A percentile compares a stretch with the other conserved stretches of the same genome.
Evolutionary conservation across 1,140 invertebrate species (phyloP).

Genomic region (Trinorchestia longiramus): DNA sequence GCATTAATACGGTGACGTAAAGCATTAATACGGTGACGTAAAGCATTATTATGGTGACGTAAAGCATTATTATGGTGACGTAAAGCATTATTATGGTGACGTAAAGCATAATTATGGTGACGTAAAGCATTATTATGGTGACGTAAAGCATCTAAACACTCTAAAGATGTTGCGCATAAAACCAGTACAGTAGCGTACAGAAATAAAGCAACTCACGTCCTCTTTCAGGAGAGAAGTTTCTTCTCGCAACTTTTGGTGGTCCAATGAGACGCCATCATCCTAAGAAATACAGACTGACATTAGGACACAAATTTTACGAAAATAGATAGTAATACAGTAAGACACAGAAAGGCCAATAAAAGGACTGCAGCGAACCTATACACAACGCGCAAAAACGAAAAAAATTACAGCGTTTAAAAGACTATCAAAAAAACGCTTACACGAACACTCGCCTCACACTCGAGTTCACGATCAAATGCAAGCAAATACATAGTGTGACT

Average conservation of each 20-base stretch:
- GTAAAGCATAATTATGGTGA: too few relatives aligned
- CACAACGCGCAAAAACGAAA: background rate
- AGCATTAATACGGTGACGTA: too few relatives aligned
- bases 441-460: background rate
- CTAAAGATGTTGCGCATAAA: too few relatives aligned
- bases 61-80: too few relatives aligned
- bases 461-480: too few relatives aligned
- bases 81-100: too few relatives aligned
- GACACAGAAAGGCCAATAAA: background rate
- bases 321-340: background rate
- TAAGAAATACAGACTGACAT: background rate
- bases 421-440: background rate
- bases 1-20: too few relatives aligned
- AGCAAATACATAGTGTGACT: background rate
- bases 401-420: background rate
- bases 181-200: too few relatives aligned
- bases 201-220: conserved; percentile 32
- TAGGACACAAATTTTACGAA: background rate
- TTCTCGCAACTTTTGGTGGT: conserved; percentile 4
- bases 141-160: too few relatives aligned
- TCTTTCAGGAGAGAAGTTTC: conserved; percentile 41
- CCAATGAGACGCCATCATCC: background rate
- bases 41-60: too few relatives aligned
- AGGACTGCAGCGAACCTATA: background rate
- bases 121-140: too few relatives aligned